phyloP scores from a whole-genome alignment of 2,113 vertebrate species.

The Proteles cristata region DNA sequence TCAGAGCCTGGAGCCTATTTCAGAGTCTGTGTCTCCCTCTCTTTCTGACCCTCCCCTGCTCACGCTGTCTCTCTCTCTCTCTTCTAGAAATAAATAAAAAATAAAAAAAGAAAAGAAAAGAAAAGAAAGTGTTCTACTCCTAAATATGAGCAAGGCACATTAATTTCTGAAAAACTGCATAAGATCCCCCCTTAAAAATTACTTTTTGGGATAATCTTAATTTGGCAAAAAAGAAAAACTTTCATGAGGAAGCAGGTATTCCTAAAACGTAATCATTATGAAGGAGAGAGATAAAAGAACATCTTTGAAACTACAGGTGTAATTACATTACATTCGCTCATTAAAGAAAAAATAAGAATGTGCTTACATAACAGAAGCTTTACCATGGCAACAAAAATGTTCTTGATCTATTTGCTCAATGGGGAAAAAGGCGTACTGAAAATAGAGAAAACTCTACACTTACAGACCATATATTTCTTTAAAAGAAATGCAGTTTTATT shows the following conservation, averaged over 20 bases:
- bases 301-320: background rate
- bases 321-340: conserved; percentile 10
- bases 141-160: background rate
- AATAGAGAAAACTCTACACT: background rate
- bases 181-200: background rate
- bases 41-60: too few relatives aligned
- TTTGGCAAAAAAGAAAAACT: background rate
- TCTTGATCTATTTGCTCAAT: too few relatives aligned
- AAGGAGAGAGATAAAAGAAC: background rate
- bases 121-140: background rate
- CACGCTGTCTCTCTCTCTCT: too few relatives aligned
- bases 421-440: background rate
- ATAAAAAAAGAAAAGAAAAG: too few relatives aligned
- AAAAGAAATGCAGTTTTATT: background rate
- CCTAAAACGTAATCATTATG: background rate
- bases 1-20: too few relatives aligned
- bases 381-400: background rate
- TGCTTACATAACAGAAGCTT: background rate
- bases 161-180: background rate
- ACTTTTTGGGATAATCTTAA: background rate
- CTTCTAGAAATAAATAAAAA: too few relatives aligned
- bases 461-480: background rate
- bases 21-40: too few relatives aligned
- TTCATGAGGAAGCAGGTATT: background rate
- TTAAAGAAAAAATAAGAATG: background rate